Percentiles rank a stretch among this genome's conserved stretches.
phyloP scores from a whole-genome alignment of 2,888 invertebrate species.

The Pandemis cinnamomeana region DNA sequence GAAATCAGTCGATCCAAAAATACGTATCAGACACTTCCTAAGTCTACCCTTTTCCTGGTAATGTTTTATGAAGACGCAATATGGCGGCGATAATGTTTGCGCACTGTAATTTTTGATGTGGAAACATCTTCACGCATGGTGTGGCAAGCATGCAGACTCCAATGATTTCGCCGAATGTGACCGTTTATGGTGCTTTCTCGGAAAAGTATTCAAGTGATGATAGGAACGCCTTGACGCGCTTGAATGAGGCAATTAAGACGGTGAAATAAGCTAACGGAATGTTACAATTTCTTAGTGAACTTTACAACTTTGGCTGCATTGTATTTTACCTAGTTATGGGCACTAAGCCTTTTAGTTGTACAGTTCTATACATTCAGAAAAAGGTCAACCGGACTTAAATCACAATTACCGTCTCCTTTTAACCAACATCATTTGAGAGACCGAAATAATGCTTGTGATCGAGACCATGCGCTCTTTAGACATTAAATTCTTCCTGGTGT shows the following conservation, averaged over 20 bases:
- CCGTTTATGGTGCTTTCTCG: conserved; percentile 11
- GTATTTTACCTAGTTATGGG: no score
- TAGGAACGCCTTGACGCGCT: background rate
- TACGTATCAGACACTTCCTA: background rate
- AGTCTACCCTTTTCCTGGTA: conserved; percentile 14
- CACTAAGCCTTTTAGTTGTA: no score
- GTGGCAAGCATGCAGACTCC: conserved; percentile 15
- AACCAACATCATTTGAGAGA: no score
- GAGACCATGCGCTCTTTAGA: no score
- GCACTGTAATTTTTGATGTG: conserved; percentile 30
- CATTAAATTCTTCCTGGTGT: no score
- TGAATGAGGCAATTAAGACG: background rate
- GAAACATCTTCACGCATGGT: conserved; percentile 28
- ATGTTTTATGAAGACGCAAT: conserved; percentile 18
- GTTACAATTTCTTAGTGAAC: no score
- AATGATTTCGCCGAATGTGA: conserved; percentile 13
- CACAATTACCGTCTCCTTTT: no score
- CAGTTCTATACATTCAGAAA: no score
- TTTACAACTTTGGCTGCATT: no score
- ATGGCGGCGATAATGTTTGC: conserved; percentile 26
- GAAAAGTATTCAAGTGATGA: background rate
- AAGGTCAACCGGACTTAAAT: no score
- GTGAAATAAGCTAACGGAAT: background rate
- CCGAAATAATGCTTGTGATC: no score
- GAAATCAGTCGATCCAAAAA: conserved; percentile 2